A percentile compares a stretch with the other conserved stretches of the same genome.
phyloP scores from a whole-genome alignment of 2,113 vertebrate species.

The Lepisosteus osseus region DNA sequence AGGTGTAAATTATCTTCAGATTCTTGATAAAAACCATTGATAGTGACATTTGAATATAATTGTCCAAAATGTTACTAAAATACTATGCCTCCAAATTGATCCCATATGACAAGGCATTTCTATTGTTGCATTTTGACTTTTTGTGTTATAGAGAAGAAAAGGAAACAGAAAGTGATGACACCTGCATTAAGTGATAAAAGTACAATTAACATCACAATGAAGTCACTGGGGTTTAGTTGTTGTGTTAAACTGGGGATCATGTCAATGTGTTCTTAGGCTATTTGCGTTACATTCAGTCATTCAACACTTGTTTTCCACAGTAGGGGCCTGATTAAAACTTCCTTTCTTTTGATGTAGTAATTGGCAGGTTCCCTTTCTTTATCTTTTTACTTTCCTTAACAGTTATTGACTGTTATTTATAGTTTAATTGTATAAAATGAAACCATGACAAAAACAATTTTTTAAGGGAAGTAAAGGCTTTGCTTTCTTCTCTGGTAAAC shows the following conservation, averaged over 20 bases:
- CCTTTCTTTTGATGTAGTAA: conserved; percentile 17
- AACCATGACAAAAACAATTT: no score
- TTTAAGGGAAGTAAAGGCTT: no score
- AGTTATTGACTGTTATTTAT: neutral
- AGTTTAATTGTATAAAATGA: neutral
- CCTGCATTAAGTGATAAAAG: conserved; percentile 25
- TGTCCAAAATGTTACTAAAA: neutral
- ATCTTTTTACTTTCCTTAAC: neutral
- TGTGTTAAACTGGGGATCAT: conserved; percentile 19
- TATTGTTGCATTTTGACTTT: neutral
- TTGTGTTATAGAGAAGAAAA: neutral
- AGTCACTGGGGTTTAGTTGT: conserved; percentile 19
- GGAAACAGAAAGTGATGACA: conserved; percentile 22
- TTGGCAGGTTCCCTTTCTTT: conserved; percentile 8
- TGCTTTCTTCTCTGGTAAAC: no score
- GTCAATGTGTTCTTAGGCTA: conserved; percentile 3
- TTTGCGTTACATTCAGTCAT: conserved; percentile 23
- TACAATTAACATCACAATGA: conserved; percentile 15
- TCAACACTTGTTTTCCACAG: conserved; percentile 24
- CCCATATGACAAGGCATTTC: neutral
- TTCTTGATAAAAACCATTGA: neutral
- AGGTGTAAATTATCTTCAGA: neutral
- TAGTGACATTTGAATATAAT: neutral
- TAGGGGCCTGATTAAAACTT: conserved; percentile 15
- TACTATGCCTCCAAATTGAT: neutral